Percentiles rank a stretch among this genome's conserved stretches.
These are phyloP conservation scores for Strigamia crassipes DNA, from an alignment of 2,888 invertebrate species.

Conservation along the genomic window DNA sequence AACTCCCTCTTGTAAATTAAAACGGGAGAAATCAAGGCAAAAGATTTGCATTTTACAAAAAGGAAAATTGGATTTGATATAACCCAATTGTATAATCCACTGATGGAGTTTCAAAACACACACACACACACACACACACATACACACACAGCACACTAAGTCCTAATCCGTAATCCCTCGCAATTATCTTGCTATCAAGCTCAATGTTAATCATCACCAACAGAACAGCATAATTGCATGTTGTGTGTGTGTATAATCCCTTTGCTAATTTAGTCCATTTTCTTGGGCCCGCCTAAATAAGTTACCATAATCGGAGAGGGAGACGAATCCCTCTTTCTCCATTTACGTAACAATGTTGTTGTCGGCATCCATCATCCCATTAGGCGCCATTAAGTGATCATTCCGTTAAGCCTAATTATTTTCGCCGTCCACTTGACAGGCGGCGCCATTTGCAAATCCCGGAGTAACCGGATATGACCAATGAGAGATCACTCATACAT, in stretches of 20 bases:
- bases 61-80: background rate
- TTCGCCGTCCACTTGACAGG: constrained; percentile 40
- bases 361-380: constrained; percentile 40
- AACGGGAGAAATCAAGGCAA: too few relatives aligned
- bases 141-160: background rate
- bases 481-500: constrained; percentile 42
- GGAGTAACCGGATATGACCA: constrained; percentile 40
- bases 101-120: background rate
- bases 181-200: background rate
- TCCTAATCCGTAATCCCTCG: constrained; percentile 7
- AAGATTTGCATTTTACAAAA: background rate
- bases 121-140: background rate
- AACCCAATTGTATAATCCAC: background rate
- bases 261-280: constrained; percentile 28
- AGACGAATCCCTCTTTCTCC: constrained; percentile 33
- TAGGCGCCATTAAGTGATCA: constrained; percentile 40
- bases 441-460: constrained; percentile 38
- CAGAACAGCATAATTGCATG: background rate
- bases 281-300: constrained; percentile 30
- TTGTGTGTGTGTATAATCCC: background rate
- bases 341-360: constrained; percentile 40
- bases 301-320: constrained; percentile 2
- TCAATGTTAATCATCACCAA: too few relatives aligned
- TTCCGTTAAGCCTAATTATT: constrained; percentile 40
- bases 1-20: too few relatives aligned